Conservation (phyloP, 1,140 invertebrate genomes). For the Ylistrum balloti region DNA sequence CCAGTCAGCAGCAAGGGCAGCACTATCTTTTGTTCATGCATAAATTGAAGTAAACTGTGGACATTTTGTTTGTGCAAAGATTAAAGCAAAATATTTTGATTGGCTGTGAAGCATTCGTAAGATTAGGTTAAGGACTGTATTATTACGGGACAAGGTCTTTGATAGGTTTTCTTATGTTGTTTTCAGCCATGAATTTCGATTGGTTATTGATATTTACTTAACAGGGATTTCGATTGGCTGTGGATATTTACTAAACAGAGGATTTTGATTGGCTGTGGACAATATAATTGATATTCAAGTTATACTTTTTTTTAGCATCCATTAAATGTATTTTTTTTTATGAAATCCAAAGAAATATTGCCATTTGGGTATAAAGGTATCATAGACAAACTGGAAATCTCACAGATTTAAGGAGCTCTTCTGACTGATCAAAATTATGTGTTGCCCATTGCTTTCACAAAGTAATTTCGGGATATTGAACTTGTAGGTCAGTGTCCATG, state of each 20-base stretch:
- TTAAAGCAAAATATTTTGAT: not conserved
- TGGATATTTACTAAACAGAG: not conserved
- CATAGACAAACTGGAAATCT: too few relatives aligned
- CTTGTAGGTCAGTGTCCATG: not conserved
- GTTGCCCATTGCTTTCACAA: not conserved
- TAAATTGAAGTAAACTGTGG: not conserved
- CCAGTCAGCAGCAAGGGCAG: not conserved
- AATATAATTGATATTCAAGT: too few relatives aligned
- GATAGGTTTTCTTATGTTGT: not conserved
- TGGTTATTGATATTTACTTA: not conserved
- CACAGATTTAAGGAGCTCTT: not conserved
- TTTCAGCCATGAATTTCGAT: not conserved
- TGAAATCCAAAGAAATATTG: not conserved
- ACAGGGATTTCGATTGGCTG: not conserved
- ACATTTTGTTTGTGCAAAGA: not conserved
- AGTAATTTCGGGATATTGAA: not conserved
- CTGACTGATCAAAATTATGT: not conserved
- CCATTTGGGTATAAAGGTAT: too few relatives aligned
- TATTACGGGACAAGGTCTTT: not conserved
- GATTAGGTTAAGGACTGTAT: not conserved
- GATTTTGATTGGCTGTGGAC: too few relatives aligned
- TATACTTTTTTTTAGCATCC: not conserved
- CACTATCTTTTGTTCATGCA: conserved; percentile 10
- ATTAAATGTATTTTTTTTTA: not conserved
- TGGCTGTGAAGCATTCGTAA: not conserved